Conservation (phyloP, 2,113 vertebrate species). For the Thamnaconus septentrionalis region DNA sequence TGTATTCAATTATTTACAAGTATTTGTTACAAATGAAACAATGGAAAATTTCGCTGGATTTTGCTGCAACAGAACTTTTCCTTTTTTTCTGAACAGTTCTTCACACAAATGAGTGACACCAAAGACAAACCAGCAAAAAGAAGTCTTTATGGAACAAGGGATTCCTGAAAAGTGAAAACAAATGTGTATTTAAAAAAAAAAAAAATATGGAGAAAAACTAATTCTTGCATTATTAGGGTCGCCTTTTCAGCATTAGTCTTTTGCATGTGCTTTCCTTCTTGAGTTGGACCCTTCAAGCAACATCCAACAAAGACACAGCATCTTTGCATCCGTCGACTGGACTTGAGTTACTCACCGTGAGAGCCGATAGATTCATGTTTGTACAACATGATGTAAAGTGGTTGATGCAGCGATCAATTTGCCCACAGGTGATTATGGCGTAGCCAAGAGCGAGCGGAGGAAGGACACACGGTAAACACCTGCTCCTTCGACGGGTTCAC, state of each 20-base stretch:
- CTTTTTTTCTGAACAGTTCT: no score
- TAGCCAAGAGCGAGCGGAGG: conserved; percentile 85
- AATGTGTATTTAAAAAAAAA: background rate
- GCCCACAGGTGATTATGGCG: conserved; percentile 85
- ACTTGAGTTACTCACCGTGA: conserved; percentile 15
- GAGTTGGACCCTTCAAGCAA: background rate
- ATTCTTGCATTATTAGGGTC: no score
- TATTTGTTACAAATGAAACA: no score
- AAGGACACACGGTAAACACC: conserved; percentile 82
- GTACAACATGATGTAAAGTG: background rate
- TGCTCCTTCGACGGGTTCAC: conserved; percentile 84
- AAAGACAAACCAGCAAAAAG: background rate
- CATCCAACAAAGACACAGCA: background rate
- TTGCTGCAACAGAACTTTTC: no score
- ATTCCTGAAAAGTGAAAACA: background rate
- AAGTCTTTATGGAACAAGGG: background rate
- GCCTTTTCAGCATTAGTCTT: no score
- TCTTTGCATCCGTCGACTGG: background rate
- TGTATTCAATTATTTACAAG: no score
- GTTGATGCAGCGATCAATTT: background rate
- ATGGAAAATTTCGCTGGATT: no score
- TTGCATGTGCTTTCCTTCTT: no score
- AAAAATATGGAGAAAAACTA: conserved; percentile 7
- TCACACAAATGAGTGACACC: background rate
- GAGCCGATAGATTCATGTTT: background rate